Conservation (phyloP, 2,797 vertebrate genomes). For the Carapus acus region DNA sequence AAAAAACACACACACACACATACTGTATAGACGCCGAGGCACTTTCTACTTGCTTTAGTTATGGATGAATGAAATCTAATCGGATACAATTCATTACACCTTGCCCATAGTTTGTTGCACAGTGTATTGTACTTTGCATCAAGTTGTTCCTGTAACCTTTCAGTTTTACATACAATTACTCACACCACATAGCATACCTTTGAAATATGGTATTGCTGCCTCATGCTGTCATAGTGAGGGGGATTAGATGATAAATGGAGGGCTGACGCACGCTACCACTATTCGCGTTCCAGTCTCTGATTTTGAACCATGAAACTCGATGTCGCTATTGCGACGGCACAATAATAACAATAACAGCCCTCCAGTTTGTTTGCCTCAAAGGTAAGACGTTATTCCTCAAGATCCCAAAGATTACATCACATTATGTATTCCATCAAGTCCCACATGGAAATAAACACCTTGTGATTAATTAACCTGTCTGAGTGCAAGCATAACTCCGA, state of each 20-base stretch:
- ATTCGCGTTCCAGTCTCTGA: slow-evolving; percentile 4
- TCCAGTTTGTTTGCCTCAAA: slow-evolving; percentile 1
- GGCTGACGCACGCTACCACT: neutral
- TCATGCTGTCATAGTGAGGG: neutral
- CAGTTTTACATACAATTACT: neutral
- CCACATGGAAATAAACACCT: slow-evolving; percentile 33
- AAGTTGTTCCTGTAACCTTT: neutral
- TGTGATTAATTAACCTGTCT: slow-evolving; percentile 57
- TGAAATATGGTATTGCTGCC: too few relatives aligned
- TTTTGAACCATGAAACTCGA: slow-evolving; percentile 11
- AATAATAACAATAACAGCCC: slow-evolving; percentile 5
- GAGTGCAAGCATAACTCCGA: slow-evolving; percentile 19
- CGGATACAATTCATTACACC: slow-evolving; percentile 21
- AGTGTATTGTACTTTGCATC: neutral
- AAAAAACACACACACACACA: too few relatives aligned
- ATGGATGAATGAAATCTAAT: slow-evolving; percentile 38
- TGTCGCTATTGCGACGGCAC: slow-evolving; percentile 12
- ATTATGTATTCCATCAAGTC: slow-evolving; percentile 12
- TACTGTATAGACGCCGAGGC: slow-evolving; percentile 35
- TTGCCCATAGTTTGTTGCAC: slow-evolving; percentile 4
- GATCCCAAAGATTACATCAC: slow-evolving; percentile 4
- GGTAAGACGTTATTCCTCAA: slow-evolving; percentile 12
- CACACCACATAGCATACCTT: neutral
- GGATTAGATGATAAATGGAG: neutral
- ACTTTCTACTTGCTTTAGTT: slow-evolving; percentile 38